A percentile compares a stretch with the other conserved stretches of the same genome.
phyloP scores from a whole-genome alignment of 2,888 invertebrate species.

The Clitarchus hookeri region DNA sequence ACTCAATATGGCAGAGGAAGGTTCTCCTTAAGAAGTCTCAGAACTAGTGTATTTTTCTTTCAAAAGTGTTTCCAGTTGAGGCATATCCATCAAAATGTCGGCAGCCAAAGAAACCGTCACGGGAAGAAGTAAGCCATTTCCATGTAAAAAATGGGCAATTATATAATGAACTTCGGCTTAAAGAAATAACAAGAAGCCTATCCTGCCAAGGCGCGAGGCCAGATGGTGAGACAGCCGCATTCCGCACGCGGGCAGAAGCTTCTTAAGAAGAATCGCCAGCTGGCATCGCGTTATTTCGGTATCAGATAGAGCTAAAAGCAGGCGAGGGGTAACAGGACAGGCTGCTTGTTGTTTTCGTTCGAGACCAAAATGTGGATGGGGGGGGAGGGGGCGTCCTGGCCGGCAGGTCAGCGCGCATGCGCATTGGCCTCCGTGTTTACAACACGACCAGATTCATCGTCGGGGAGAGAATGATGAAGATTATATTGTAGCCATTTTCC shows the following conservation, averaged over 20 bases:
- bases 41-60: no score
- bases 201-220: not conserved
- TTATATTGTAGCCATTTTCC: no score
- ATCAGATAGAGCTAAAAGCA: not conserved
- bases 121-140: no score
- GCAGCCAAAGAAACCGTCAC: no score
- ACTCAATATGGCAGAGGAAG: no score
- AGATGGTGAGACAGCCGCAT: not conserved
- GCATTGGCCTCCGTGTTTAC: not conserved
- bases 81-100: no score
- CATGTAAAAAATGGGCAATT: no score
- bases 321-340: not conserved
- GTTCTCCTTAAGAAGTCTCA: no score
- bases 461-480: no score
- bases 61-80: no score
- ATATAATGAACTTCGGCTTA: not conserved
- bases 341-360: not conserved
- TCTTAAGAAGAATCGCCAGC: not conserved
- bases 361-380: not conserved
- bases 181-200: not conserved
- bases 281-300: constrained; percentile 14
- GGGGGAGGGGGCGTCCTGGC: no score
- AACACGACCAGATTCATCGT: no score
- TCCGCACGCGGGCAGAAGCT: not conserved
- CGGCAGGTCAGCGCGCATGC: not conserved